These are phyloP conservation scores for Oryzias sinensis DNA, from an alignment of 2,797 vertebrate genomes.

Conservation along the genomic window DNA sequence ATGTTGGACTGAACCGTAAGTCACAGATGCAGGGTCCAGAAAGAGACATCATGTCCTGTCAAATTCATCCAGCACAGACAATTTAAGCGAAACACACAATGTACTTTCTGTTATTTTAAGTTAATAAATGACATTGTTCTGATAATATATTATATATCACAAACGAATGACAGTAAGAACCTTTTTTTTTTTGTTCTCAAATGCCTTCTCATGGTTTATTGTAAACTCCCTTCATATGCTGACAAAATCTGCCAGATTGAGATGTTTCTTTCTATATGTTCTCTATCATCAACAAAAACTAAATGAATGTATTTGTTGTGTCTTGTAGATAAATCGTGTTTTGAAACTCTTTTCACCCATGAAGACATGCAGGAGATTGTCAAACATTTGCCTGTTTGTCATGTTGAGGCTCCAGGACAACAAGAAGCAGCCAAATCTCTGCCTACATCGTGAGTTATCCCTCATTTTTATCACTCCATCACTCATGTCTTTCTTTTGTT, in stretches of 20 bases:
- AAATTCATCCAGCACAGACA: not conserved
- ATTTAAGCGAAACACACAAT: too few relatives aligned
- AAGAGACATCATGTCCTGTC: not conserved
- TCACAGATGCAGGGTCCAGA: not conserved
- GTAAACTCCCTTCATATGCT: not conserved
- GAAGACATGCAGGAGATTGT: conserved; percentile 94
- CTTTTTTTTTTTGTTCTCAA: not conserved
- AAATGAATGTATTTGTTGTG: not conserved
- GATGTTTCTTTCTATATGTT: not conserved
- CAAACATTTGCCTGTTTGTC: conserved; percentile 89
- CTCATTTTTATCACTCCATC: not conserved
- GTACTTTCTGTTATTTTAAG: too few relatives aligned
- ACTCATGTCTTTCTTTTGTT: not conserved
- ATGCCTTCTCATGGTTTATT: not conserved
- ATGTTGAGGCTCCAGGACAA: conserved; percentile 93
- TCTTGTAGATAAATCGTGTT: conserved; percentile 88
- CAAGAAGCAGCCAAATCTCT: conserved; percentile 87
- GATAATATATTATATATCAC: too few relatives aligned
- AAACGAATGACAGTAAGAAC: not conserved
- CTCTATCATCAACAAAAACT: not conserved
- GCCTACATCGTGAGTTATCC: conserved; percentile 78
- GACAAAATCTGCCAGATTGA: not conserved
- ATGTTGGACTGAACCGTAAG: conserved; percentile 94
- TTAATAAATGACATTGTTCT: too few relatives aligned
- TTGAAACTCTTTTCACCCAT: conserved; percentile 86